phyloP scores from a whole-genome alignment of 1,140 invertebrate genomes.

The Trichonephila clavata region DNA sequence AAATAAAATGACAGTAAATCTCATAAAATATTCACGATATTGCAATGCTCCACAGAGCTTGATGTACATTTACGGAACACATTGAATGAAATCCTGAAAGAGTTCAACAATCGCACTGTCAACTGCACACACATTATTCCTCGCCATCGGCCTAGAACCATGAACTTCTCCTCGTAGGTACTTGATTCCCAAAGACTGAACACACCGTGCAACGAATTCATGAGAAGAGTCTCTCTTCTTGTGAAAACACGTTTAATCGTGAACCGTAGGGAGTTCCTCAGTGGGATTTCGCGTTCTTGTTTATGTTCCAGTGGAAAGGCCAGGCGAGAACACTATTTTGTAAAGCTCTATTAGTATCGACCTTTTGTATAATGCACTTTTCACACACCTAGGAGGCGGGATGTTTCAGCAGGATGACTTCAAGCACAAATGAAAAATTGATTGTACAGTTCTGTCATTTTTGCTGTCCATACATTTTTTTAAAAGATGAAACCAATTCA shows the following conservation, averaged over 20 bases:
- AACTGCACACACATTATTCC: too few relatives aligned
- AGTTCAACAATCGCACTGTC: too few relatives aligned
- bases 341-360: slow-evolving; percentile 3
- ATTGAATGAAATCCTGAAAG: background rate
- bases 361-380: slow-evolving; percentile 2
- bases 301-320: background rate
- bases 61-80: background rate
- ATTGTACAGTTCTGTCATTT: background rate
- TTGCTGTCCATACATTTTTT: background rate
- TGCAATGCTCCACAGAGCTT: background rate
- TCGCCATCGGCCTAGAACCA: background rate
- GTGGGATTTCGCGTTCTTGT: background rate
- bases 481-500: background rate
- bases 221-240: background rate
- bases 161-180: background rate
- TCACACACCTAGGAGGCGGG: background rate
- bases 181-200: background rate
- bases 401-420: background rate
- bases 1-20: slow-evolving; percentile 8
- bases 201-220: background rate
- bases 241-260: background rate
- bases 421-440: slow-evolving; percentile 1
- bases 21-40: slow-evolving; percentile 14
- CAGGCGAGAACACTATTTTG: background rate
- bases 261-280: background rate